A percentile compares a stretch with the other conserved stretches of the same genome.
These are phyloP conservation scores for Diadema setosum DNA, from an alignment of 35 echinoderm and acorn worm species.

Conservation along the genomic window DNA sequence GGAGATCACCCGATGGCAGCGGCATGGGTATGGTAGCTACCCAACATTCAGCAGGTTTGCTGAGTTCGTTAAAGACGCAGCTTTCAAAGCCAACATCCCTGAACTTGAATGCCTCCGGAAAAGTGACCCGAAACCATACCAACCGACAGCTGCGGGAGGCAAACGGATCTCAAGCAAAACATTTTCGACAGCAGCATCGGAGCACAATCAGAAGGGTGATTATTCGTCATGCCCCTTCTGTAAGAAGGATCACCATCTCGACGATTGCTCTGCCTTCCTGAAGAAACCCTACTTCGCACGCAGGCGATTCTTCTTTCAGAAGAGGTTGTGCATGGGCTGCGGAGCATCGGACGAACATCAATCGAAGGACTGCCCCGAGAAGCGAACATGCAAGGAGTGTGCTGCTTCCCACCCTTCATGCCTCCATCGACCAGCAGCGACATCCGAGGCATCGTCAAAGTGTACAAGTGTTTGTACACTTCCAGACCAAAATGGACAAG, in stretches of 20 bases:
- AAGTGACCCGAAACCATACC: neutral
- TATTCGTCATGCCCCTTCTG: neutral
- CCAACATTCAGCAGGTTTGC: conserved; percentile 14
- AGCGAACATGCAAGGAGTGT: neutral
- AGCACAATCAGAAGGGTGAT: neutral
- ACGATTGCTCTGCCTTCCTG: neutral
- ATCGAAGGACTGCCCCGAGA: neutral
- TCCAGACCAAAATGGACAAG: neutral
- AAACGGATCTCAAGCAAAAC: neutral
- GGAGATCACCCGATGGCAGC: neutral
- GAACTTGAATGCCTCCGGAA: neutral
- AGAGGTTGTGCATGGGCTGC: conserved; percentile 10
- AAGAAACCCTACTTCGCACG: neutral
- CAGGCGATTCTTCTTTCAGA: conserved; percentile 2
- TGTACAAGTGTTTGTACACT: neutral
- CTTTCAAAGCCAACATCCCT: neutral
- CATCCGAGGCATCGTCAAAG: neutral
- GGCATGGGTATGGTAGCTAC: neutral
- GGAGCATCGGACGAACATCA: neutral
- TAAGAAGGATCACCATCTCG: neutral
- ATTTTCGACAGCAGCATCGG: neutral
- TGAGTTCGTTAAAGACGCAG: neutral
- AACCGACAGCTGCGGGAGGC: neutral
- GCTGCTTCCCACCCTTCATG: neutral
- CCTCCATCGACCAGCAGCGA: neutral